Evolutionary conservation across 2,888 invertebrate genomes (phyloP), one percentile per base, ranked within the genome.

Genomic region (Nipponacmea schrenckii): DNA sequence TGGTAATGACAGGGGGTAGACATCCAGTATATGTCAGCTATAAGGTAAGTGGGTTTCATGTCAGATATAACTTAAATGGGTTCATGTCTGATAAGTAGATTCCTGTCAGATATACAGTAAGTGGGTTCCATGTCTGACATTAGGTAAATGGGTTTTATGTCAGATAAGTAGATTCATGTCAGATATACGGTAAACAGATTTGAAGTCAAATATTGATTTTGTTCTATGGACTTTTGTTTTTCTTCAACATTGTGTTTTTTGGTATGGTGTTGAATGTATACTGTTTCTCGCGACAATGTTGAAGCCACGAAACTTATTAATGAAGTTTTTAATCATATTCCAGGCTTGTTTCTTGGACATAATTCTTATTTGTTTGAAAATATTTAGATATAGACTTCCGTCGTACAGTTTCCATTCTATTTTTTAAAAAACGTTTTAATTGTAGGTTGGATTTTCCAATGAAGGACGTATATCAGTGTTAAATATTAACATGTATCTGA

Each of bases 11-110:
- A 0, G 97, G 96, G 5, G 94, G 93, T 0, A 91, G 97, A 74
- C 95, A 97, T 91, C 96, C 97, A 0, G 96, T 96, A 87, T 89
- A 93, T 44, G 92, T 92, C 71, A 93, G 93, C 84, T 97, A 96
- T 86, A 94, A 94, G 90, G 92, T 93, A 67, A 24, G 65, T 14
- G 15, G 4, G 26, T n/a, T 14, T 20, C 44, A 44, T 12, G 24
- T 20, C 8, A 8, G n/a, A n/a, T n/a, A n/a, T n/a, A n/a, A n/a
- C n/a, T n/a, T n/a, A n/a, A n/a, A n/a, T n/a, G n/a, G n/a, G n/a
- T n/a, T n/a, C n/a, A n/a, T n/a, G n/a, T n/a, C n/a, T n/a, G n/a
- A n/a, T n/a, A n/a, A n/a, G n/a, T n/a, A n/a, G n/a, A n/a, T n/a
- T n/a, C n/a, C n/a, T 44, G 92, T 92, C 71, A 93, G 93, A 85